phyloP scores from a whole-genome alignment of 2,113 vertebrate species.

The Gopherus flavomarginatus region DNA sequence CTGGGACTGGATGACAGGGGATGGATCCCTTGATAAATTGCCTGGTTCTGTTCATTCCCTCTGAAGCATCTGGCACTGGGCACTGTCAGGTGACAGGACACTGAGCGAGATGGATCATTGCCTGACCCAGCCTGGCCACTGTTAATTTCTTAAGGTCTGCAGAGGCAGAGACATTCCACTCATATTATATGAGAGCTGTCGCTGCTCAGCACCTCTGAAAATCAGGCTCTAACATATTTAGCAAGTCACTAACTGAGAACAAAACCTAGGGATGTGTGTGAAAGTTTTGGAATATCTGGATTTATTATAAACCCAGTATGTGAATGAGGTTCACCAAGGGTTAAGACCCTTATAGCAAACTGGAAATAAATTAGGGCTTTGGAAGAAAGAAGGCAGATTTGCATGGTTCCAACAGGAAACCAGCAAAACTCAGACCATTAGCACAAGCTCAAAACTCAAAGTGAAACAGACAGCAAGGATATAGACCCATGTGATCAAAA shows the following conservation, averaged over 20 bases:
- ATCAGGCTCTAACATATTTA: fast-evolving
- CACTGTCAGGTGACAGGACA: not conserved
- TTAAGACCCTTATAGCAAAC: not conserved
- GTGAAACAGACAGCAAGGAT: not conserved
- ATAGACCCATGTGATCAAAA: fast-evolving
- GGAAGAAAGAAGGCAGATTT: not conserved
- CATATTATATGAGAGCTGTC: not conserved
- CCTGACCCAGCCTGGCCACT: not conserved
- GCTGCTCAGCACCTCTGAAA: fast-evolving
- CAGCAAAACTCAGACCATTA: fast-evolving
- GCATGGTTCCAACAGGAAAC: fast-evolving
- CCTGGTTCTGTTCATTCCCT: not conserved
- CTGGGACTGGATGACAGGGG: not conserved
- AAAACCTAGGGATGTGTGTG: fast-evolving
- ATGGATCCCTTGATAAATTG: not conserved
- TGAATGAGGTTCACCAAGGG: not conserved
- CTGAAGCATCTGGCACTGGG: not conserved
- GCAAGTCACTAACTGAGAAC: not conserved
- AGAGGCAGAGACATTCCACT: not conserved
- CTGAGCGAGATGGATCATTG: not conserved
- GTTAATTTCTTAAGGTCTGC: not conserved
- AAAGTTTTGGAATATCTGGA: not conserved
- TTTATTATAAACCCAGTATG: not conserved
- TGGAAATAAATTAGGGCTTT: not conserved
- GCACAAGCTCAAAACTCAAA: not conserved